These are phyloP conservation scores for Spodoptera littoralis DNA, from an alignment of 2,888 invertebrate species.

Conservation along the genomic window DNA sequence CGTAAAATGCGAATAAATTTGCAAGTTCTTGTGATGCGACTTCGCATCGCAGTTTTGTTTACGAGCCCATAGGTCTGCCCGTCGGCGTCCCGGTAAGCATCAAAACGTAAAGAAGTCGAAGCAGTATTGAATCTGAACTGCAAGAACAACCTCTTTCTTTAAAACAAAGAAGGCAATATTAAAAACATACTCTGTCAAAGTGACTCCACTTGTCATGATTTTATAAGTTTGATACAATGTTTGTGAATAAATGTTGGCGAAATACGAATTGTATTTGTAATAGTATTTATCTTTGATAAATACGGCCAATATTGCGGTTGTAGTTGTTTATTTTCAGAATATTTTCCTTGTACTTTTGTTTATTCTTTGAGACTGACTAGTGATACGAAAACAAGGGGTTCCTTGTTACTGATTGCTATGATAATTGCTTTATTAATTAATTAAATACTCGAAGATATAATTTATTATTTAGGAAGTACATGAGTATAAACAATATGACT, in stretches of 20 bases:
- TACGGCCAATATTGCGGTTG: not conserved
- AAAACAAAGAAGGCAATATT: slow-evolving; percentile 1
- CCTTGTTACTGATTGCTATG: slow-evolving; percentile 1
- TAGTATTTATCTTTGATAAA: not conserved
- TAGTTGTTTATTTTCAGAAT: slow-evolving; percentile 4
- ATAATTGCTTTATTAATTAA: slow-evolving; percentile 25
- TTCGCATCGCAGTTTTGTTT: no score
- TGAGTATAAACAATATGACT: slow-evolving; percentile 28
- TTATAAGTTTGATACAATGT: slow-evolving; percentile 25
- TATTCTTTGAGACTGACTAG: slow-evolving; percentile 12
- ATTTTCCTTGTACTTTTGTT: slow-evolving; percentile 30
- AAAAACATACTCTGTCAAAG: slow-evolving; percentile 19
- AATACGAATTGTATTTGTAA: slow-evolving; percentile 27
- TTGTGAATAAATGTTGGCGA: slow-evolving; percentile 26
- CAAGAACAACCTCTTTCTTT: not conserved
- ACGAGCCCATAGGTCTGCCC: no score
- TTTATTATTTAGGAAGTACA: slow-evolving; percentile 7
- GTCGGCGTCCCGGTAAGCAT: no score
- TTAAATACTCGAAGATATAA: slow-evolving; percentile 7
- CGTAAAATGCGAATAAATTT: no score
- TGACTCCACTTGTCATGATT: slow-evolving; percentile 12
- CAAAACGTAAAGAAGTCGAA: not conserved
- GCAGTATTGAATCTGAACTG: not conserved
- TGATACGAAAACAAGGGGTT: not conserved
- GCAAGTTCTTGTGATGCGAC: no score